Percentiles rank a stretch among this genome's conserved stretches.
phyloP scores from a whole-genome alignment of 2,888 invertebrate species.

The Patella pellucida region DNA sequence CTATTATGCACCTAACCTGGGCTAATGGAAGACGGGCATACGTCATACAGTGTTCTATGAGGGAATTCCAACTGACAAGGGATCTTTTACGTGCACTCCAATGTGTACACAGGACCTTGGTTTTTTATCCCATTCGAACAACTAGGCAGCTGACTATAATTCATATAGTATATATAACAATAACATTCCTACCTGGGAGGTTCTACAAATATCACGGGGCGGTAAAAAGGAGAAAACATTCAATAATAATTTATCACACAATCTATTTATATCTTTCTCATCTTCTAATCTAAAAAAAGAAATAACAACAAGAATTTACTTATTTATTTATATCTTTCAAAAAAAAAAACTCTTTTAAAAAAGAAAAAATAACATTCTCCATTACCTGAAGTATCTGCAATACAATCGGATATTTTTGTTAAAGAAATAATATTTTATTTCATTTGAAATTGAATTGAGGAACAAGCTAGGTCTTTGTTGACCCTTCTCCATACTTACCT shows the following conservation, averaged over 20 bases:
- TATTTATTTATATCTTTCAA: background rate
- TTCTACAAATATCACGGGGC: constrained; percentile 46
- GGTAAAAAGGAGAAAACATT: constrained; percentile 59
- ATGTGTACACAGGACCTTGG: no score
- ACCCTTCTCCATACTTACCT: constrained; percentile 36
- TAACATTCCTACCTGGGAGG: constrained; percentile 47
- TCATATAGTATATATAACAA: background rate
- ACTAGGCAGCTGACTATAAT: no score
- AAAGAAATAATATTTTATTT: background rate
- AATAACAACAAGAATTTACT: no score
- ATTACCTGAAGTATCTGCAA: background rate
- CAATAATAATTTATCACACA: constrained; percentile 62
- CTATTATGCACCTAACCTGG: no score
- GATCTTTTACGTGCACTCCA: no score
- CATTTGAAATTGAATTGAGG: no score
- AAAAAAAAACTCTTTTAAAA: background rate
- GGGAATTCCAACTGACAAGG: no score
- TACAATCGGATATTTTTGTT: background rate
- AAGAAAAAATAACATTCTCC: background rate
- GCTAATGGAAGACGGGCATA: no score
- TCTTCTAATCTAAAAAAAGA: constrained; percentile 53
- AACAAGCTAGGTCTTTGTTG: background rate
- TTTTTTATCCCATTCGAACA: no score
- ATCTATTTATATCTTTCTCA: constrained; percentile 55
- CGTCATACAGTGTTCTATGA: no score